phyloP scores from a whole-genome alignment of 2,113 vertebrate genomes.

The Cochlearius cochlearius region DNA sequence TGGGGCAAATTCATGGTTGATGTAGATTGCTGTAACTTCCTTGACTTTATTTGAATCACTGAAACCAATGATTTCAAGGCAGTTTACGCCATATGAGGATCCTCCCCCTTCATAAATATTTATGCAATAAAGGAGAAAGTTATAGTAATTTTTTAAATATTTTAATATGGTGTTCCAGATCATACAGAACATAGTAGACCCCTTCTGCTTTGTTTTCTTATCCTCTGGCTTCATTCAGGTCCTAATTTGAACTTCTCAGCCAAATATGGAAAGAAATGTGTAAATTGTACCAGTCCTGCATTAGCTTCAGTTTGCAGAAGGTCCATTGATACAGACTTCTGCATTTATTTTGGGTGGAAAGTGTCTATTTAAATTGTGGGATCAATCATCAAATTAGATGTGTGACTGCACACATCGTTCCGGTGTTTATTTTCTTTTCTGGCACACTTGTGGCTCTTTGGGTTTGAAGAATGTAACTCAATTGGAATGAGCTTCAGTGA shows the following conservation, averaged over 20 bases:
- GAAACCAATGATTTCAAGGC: not conserved
- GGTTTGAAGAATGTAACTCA: constrained; percentile 72
- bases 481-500: constrained; percentile 67
- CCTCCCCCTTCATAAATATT: not conserved
- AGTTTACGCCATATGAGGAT: not conserved
- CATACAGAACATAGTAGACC: not conserved
- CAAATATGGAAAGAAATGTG: constrained; percentile 28
- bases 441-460: constrained; percentile 69
- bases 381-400: constrained; percentile 66
- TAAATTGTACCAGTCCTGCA: not conserved
- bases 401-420: constrained; percentile 60
- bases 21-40: not conserved
- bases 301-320: constrained; percentile 25
- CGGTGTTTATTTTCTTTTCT: constrained; percentile 82
- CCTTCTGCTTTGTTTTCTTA: not conserved
- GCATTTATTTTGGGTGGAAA: constrained; percentile 57
- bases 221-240: not conserved
- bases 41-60: not conserved
- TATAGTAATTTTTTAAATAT: not conserved
- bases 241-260: not conserved
- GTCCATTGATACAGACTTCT: constrained; percentile 39
- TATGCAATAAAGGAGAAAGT: not conserved
- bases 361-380: constrained; percentile 68
- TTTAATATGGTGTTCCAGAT: not conserved
- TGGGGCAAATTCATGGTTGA: not conserved